phyloP scores from a whole-genome alignment of 2,113 vertebrate genomes.

The Rhinolophus sinicus region DNA sequence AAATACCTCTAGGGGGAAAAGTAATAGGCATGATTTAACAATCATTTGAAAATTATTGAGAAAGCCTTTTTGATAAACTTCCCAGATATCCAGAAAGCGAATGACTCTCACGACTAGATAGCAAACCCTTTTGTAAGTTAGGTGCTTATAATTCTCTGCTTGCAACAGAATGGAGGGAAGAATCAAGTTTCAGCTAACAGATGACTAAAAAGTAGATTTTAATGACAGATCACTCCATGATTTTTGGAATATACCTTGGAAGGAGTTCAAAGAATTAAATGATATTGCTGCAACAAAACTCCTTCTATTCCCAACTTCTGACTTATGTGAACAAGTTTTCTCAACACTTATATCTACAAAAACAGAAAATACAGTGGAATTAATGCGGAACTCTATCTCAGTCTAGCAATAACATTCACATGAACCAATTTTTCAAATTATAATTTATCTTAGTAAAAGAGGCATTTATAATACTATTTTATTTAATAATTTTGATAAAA shows the following conservation, averaged over 20 bases:
- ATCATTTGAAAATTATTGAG: neutral
- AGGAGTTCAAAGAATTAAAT: constrained; percentile 43
- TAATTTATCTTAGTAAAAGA: neutral
- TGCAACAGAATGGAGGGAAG: neutral
- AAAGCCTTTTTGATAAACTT: constrained; percentile 10
- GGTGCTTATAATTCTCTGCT: neutral
- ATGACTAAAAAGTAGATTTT: constrained; percentile 23
- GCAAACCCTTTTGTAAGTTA: neutral
- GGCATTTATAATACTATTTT: neutral
- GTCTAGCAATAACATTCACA: constrained; percentile 6
- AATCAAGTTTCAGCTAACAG: neutral
- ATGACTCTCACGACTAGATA: neutral
- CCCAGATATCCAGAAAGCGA: neutral
- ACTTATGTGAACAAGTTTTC: neutral
- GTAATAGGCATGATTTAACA: neutral
- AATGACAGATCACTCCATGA: neutral
- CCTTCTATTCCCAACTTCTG: neutral
- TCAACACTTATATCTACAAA: neutral
- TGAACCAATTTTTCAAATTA: neutral
- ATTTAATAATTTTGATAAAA: neutral
- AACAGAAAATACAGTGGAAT: neutral
- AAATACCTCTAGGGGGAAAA: constrained; percentile 4
- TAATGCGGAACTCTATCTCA: neutral
- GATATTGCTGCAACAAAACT: constrained; percentile 11
- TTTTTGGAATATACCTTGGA: constrained; percentile 34